A percentile compares a stretch with the other conserved stretches of the same genome.
These are phyloP conservation scores for Drosophila planitibia DNA, from an alignment of 2,888 invertebrate genomes.

Conservation along the genomic window DNA sequence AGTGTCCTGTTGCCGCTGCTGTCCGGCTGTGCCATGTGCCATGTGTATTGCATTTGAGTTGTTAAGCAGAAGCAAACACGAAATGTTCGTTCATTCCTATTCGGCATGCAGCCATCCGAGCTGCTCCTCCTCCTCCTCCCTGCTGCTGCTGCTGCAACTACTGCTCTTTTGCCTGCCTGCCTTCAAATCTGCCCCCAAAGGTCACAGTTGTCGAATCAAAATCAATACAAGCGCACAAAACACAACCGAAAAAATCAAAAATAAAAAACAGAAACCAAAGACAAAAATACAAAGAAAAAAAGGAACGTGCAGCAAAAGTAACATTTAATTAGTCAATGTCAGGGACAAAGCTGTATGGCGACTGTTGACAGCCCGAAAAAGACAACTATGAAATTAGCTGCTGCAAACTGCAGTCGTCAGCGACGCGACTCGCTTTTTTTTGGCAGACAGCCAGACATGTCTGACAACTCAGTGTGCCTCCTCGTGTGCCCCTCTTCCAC, in stretches of 20 bases:
- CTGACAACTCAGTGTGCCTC: conserved; percentile 27
- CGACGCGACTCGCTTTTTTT: not conserved
- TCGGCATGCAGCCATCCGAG: conserved; percentile 1
- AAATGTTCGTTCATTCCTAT: conserved; percentile 23
- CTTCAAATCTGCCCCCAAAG: conserved; percentile 19
- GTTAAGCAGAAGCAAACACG: conserved; percentile 36
- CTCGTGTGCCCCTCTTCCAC: not conserved
- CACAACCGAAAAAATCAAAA: conserved; percentile 11
- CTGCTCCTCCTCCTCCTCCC: not conserved
- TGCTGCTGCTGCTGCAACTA: not conserved
- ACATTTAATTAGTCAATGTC: conserved; percentile 63
- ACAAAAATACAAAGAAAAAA: not conserved
- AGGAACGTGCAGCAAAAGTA: not conserved
- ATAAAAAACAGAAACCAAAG: not conserved
- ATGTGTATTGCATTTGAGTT: conserved; percentile 28
- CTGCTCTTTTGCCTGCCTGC: not conserved
- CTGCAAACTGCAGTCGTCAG: not conserved
- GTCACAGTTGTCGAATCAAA: conserved; percentile 32
- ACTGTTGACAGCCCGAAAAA: conserved; percentile 40
- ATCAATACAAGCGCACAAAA: conserved; percentile 33
- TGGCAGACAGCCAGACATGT: conserved; percentile 56
- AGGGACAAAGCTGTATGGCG: conserved; percentile 26
- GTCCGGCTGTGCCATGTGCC: conserved; percentile 12
- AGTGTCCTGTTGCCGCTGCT: conserved; percentile 5
- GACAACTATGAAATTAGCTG: conserved; percentile 1